Evolutionary conservation across 2,888 invertebrate genomes (phyloP).

Genomic region (Pyrgus malvae): DNA sequence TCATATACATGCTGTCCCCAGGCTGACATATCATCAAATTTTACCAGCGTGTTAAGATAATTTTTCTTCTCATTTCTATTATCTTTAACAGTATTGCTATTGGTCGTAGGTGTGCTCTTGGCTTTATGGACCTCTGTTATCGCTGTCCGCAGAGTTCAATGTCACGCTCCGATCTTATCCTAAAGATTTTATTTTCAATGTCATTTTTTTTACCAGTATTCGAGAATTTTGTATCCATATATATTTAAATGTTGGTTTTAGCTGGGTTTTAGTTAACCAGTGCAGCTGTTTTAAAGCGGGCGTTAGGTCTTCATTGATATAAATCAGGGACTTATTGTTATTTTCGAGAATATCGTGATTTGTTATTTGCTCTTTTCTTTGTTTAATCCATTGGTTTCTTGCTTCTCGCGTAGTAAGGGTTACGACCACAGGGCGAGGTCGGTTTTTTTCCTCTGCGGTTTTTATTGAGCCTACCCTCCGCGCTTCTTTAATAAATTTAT

Average conservation of each 20-base stretch:
- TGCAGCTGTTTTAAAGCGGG: background rate
- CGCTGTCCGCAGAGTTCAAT: background rate
- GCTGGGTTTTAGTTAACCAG: conserved; percentile 1
- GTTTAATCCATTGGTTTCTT: conserved; percentile 4
- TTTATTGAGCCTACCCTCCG: conserved; percentile 26
- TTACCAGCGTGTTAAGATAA: background rate
- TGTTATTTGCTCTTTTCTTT: background rate
- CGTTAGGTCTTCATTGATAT: conserved; percentile 9
- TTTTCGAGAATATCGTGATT: background rate
- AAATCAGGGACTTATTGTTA: background rate
- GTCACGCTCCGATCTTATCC: conserved; percentile 5
- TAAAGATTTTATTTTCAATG: background rate
- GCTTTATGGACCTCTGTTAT: background rate
- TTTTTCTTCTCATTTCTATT: background rate
- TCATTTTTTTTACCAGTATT: conserved; percentile 5
- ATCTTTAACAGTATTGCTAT: background rate
- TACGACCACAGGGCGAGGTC: conserved; percentile 3
- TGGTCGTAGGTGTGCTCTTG: background rate
- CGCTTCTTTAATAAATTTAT: conserved; percentile 10
- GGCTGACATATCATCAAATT: background rate
- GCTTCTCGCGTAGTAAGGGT: background rate
- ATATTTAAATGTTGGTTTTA: background rate
- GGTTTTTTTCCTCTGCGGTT: background rate
- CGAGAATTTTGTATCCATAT: conserved; percentile 9
- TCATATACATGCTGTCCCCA: background rate